A percentile compares a stretch with the other conserved stretches of the same genome.
These are phyloP conservation scores for Nebria salina DNA, from an alignment of 2,888 invertebrate species.

Conservation along the genomic window DNA sequence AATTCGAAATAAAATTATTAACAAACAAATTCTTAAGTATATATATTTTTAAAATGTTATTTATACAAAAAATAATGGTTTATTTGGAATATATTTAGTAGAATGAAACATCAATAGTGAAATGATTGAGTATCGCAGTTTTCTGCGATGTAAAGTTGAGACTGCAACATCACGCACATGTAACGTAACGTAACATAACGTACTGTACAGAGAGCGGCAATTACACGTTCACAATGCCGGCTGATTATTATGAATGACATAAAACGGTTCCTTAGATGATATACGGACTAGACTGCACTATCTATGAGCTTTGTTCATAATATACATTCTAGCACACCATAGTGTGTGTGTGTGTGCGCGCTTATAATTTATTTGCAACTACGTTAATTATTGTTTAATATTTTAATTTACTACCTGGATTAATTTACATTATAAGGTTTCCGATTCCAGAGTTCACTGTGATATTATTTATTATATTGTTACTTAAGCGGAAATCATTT, in stretches of 20 bases:
- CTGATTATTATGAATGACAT: slow-evolving; percentile 21
- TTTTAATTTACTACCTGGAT: slow-evolving; percentile 17
- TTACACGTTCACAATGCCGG: slow-evolving; percentile 19
- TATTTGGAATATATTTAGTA: too few relatives aligned
- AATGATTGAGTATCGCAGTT: too few relatives aligned
- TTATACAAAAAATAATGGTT: too few relatives aligned
- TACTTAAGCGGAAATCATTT: neutral
- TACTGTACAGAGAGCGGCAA: neutral
- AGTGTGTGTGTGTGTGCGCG: neutral
- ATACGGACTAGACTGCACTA: slow-evolving; percentile 3
- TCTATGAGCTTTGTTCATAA: slow-evolving; percentile 17
- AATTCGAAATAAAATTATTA: too few relatives aligned
- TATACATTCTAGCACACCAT: neutral
- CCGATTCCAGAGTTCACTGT: neutral
- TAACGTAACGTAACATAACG: too few relatives aligned
- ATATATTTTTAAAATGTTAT: too few relatives aligned
- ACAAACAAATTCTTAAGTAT: too few relatives aligned
- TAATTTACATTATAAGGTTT: neutral
- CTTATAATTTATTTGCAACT: slow-evolving; percentile 12
- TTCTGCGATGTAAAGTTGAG: too few relatives aligned
- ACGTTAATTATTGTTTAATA: slow-evolving; percentile 20
- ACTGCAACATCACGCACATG: too few relatives aligned
- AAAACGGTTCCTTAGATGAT: slow-evolving; percentile 17
- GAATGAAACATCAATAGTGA: too few relatives aligned
- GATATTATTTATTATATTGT: neutral